Evolutionary conservation across 2,113 vertebrate genomes (phyloP).

Genomic region (Lucifuga dentata): DNA sequence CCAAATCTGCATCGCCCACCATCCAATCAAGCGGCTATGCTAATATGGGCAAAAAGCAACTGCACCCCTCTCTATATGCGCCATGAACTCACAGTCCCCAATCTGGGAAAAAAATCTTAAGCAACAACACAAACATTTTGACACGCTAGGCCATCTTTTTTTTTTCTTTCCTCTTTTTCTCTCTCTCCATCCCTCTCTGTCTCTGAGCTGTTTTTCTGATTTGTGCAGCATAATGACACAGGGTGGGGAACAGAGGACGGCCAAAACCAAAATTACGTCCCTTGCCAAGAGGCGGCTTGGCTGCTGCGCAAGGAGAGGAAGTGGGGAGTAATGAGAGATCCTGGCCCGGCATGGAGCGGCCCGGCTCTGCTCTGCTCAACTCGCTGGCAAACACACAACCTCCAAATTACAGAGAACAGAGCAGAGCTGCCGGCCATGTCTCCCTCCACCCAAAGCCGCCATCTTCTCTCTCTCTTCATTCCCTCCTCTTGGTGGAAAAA

Average conservation of each 20-base stretch:
- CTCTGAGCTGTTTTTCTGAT: constrained; percentile 82
- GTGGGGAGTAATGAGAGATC: constrained; percentile 86
- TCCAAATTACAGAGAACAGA: constrained; percentile 84
- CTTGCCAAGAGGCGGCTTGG: constrained; percentile 89
- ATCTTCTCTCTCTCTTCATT: constrained; percentile 68
- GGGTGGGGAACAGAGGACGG: constrained; percentile 90
- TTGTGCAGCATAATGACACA: constrained; percentile 92
- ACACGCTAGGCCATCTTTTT: constrained; percentile 19
- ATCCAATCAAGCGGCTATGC: constrained; percentile 40
- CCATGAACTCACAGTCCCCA: too few relatives aligned
- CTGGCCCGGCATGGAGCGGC: constrained; percentile 75
- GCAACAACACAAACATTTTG: constrained; percentile 6
- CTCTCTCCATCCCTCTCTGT: constrained; percentile 13
- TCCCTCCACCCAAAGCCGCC: constrained; percentile 78
- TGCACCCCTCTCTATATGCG: too few relatives aligned
- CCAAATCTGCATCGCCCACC: constrained; percentile 61
- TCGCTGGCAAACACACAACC: constrained; percentile 71
- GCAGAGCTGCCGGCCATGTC: constrained; percentile 69
- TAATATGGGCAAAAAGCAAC: constrained; percentile 19
- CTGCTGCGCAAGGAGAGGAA: constrained; percentile 84
- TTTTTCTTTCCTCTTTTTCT: constrained; percentile 29
- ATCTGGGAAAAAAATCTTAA: constrained; percentile 1
- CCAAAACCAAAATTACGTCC: constrained; percentile 92
- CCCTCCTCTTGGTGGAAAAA: constrained; percentile 38
- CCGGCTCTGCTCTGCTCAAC: constrained; percentile 64